Evolutionary conservation across 2,888 invertebrate species (phyloP), one percentile per base, ranked within the genome.

Genomic region (Sinelater perroti): DNA sequence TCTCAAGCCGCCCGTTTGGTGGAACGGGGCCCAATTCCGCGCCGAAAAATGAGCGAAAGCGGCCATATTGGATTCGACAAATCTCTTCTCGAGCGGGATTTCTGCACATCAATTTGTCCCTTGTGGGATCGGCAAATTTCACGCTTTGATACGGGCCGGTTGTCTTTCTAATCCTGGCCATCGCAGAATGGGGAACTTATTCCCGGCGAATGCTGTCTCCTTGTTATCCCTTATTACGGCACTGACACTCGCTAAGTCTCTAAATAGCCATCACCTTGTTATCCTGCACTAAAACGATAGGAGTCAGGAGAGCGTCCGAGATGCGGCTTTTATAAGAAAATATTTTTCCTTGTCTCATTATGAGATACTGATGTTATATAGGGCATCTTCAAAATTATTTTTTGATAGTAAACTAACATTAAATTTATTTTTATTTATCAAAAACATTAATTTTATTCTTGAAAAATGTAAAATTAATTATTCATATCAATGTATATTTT

Each of bases 171-270:
- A 51, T 51, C 51, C 40, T 42, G 28, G 30, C 40, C 40, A 31
- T 51, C 40, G 31, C 31, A 14, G 47, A 47, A 30, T 30, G 21
- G 47, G 35, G 35, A 47, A 47, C 35, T 47, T 47, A 24, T 47
- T 35, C 36, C 47, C 30, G 31, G 17, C 31, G 33, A 46, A 46
- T 46, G 16, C 46, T 20, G 46, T 46, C 46, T 46, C 33, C 47
- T 49, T 49, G 24, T 49, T 49, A 49, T 35, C 47, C 47, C 33
- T 49, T 49, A 36, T 49, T 49, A 49, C 36, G 21, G 35, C 33
- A 30, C 45, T 30, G 45, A 46, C 28, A 49, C 47, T 14, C 5
- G 33, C 24, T 33, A 46, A 46, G 24, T 36, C 33, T 14, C 35
- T 35, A 35, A 49, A 49, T 35, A 36, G 35, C 33, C 35, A 35